These are phyloP conservation scores for Drosophila kohkoa DNA, from an alignment of 1,140 invertebrate species.

Conservation along the genomic window DNA sequence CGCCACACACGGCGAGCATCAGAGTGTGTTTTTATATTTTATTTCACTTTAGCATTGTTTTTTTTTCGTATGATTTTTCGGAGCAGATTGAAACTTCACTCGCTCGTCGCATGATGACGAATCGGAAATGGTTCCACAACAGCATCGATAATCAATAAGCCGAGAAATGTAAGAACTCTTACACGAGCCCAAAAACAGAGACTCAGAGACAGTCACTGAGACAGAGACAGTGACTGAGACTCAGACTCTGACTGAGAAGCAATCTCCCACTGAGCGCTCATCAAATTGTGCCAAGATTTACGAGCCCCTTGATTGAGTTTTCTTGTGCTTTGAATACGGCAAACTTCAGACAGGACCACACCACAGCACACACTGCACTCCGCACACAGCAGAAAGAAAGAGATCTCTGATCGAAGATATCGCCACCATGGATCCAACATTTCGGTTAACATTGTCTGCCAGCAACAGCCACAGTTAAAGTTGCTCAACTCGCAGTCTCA, in stretches of 20 bases:
- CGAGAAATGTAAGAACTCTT: conserved; percentile 65
- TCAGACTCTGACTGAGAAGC: background rate
- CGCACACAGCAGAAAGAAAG: conserved; percentile 16
- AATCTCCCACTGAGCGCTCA: conserved; percentile 76
- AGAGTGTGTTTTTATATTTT: conserved; percentile 19
- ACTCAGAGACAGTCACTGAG: background rate
- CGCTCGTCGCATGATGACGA: conserved; percentile 68
- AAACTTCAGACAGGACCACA: conserved; percentile 79
- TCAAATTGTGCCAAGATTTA: conserved; percentile 83
- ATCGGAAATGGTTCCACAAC: conserved; percentile 69
- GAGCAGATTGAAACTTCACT: conserved; percentile 53
- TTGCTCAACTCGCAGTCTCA: background rate
- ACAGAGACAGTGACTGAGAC: conserved; percentile 3
- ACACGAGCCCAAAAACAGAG: conserved; percentile 35
- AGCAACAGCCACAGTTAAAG: background rate
- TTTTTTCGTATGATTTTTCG: conserved; percentile 12
- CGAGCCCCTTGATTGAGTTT: conserved; percentile 80
- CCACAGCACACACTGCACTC: conserved; percentile 18
- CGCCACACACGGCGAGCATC: conserved; percentile 50
- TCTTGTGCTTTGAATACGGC: conserved; percentile 80
- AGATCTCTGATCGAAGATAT: conserved; percentile 16
- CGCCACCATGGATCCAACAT: conserved; percentile 32
- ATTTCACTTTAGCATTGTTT: conserved; percentile 16
- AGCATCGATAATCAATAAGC: conserved; percentile 75
- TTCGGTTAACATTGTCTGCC: conserved; percentile 53